Evolutionary conservation across 2,888 invertebrate genomes (phyloP).

Genomic region (Zaprionus lineosus): DNA sequence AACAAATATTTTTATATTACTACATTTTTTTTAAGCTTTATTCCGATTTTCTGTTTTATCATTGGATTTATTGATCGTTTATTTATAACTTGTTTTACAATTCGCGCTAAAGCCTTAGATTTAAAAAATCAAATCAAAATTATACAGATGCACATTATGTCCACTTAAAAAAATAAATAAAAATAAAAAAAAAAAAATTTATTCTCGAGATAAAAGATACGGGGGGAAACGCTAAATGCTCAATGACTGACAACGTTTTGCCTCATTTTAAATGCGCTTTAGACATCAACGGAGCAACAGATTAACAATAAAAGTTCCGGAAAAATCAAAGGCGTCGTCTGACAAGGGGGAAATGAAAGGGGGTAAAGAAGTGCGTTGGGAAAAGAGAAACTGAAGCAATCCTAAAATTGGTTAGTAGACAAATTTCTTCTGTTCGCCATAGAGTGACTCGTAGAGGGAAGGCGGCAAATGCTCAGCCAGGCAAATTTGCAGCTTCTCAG

Average conservation of each 20-base stretch:
- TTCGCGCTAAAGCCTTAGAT: constrained; percentile 59
- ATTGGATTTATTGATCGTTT: constrained; percentile 65
- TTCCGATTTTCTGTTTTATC: constrained; percentile 34
- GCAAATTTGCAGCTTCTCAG: constrained; percentile 90
- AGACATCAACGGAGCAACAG: constrained; percentile 31
- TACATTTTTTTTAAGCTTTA: background rate
- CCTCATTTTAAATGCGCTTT: constrained; percentile 61
- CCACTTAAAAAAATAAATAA: constrained; percentile 4
- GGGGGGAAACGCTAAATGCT: constrained; percentile 59
- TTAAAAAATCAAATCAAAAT: constrained; percentile 25
- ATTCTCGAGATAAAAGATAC: constrained; percentile 10
- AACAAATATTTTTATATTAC: background rate
- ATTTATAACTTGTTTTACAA: constrained; percentile 50
- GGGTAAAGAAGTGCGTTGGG: background rate
- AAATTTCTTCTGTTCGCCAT: constrained; percentile 82
- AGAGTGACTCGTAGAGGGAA: constrained; percentile 91
- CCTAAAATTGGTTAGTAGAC: constrained; percentile 46
- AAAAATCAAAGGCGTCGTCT: constrained; percentile 20
- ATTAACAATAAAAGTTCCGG: constrained; percentile 53
- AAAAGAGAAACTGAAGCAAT: background rate
- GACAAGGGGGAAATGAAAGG: background rate
- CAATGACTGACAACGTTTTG: constrained; percentile 40
- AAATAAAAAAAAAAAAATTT: constrained; percentile 14
- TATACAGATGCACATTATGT: constrained; percentile 32
- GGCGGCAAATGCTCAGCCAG: constrained; percentile 92